A percentile compares a stretch with the other conserved stretches of the same genome.
phyloP scores from a whole-genome alignment of 2,113 vertebrate species.

The Hydropotes inermis region DNA sequence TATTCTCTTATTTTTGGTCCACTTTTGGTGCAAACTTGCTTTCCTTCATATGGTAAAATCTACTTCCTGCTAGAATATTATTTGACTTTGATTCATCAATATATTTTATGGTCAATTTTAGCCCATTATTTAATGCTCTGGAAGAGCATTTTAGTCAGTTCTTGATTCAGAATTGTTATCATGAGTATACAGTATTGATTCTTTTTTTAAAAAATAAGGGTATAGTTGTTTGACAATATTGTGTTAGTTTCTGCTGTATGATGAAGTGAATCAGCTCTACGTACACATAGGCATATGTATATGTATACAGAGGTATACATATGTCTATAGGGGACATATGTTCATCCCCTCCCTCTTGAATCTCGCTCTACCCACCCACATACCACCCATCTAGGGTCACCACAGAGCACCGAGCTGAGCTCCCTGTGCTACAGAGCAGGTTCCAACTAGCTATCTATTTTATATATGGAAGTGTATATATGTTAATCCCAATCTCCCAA shows the following conservation, averaged over 20 bases:
- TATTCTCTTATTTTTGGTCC: neutral
- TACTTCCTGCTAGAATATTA: neutral
- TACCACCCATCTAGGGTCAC: neutral
- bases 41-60: constrained; percentile 5
- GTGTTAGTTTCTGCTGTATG: neutral
- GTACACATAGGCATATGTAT: neutral
- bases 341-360: neutral
- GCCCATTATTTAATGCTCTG: neutral
- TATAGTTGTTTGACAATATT: neutral
- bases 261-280: neutral
- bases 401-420: neutral
- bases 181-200: constrained; percentile 4
- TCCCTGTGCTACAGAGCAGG: neutral
- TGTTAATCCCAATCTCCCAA: neutral
- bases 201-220: neutral
- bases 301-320: neutral
- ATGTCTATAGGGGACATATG: neutral
- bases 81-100: constrained; percentile 12
- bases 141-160: neutral
- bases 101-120: constrained; percentile 11
- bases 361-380: neutral
- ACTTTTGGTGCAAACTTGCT: neutral
- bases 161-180: constrained; percentile 13
- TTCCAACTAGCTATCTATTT: neutral
- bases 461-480: neutral